Conservation (phyloP, 2,797 vertebrate genomes). For the Atherinosoma microstoma region DNA sequence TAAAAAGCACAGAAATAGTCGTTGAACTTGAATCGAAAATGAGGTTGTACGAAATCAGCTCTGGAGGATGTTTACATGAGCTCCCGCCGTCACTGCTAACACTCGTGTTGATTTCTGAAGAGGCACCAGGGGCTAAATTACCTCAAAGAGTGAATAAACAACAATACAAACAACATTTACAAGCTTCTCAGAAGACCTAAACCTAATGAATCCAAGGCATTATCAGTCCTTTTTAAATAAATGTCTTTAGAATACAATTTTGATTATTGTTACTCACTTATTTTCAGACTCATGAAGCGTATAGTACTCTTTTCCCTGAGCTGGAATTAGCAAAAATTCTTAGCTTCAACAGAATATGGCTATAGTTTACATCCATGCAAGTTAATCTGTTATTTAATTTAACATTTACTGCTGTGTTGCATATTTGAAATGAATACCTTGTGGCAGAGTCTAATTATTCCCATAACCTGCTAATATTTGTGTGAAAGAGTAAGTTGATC, state of each 20-base stretch:
- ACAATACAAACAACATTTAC: conserved; percentile 41
- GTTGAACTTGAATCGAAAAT: neutral
- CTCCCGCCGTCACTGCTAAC: conserved; percentile 10
- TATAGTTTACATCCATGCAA: neutral
- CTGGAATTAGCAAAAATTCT: neutral
- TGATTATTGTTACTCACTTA: neutral
- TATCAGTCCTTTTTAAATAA: neutral
- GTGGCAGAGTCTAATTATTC: conserved; percentile 28
- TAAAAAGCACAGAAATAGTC: neutral
- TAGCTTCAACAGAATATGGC: neutral
- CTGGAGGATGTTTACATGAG: conserved; percentile 12
- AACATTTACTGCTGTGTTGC: conserved; percentile 14
- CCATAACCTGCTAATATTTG: conserved; percentile 27
- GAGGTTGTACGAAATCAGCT: neutral
- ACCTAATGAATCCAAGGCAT: neutral
- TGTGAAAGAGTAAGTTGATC: neutral
- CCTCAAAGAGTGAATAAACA: conserved; percentile 44
- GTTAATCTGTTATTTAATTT: neutral
- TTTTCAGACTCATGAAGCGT: neutral
- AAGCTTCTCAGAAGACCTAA: conserved; percentile 20
- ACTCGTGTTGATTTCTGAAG: conserved; percentile 46
- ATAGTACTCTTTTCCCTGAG: neutral
- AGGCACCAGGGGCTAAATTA: conserved; percentile 21
- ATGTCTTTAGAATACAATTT: neutral
- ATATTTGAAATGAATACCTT: conserved; percentile 20